These are phyloP conservation scores for Neoascia interrupta DNA, from an alignment of 2,888 invertebrate genomes.

Conservation along the genomic window DNA sequence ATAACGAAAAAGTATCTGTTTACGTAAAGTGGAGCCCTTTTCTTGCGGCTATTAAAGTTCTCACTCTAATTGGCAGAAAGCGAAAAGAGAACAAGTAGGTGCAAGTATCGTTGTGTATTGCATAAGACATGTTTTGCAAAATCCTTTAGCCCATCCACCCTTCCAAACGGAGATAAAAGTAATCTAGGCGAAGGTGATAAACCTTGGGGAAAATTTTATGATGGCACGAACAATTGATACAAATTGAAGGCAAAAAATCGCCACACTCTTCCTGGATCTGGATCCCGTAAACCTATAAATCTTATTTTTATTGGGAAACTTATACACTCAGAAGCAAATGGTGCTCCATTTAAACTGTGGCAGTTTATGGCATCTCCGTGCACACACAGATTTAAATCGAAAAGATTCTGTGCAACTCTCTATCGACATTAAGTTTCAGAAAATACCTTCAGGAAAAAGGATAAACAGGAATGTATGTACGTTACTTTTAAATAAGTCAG, in stretches of 20 bases:
- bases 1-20: no score
- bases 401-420: constrained; percentile 35
- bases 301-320: constrained; percentile 55
- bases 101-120: neutral
- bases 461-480: constrained; percentile 11
- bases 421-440: constrained; percentile 36
- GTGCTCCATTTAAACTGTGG: constrained; percentile 42
- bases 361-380: constrained; percentile 45
- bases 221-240: constrained; percentile 44
- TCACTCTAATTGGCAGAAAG: constrained; percentile 33
- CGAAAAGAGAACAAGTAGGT: neutral
- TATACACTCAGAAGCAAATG: constrained; percentile 42
- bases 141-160: neutral
- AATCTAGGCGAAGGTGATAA: constrained; percentile 20
- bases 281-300: constrained; percentile 30
- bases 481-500: constrained; percentile 31
- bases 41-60: constrained; percentile 36
- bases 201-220: constrained; percentile 34
- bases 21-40: no score
- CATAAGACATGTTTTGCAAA: constrained; percentile 9
- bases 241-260: constrained; percentile 22
- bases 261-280: neutral
- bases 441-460: constrained; percentile 17
- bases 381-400: constrained; percentile 43
- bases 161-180: constrained; percentile 7